Evolutionary conservation across 2,888 invertebrate genomes (phyloP).

Genomic region (Agriopis leucophaearia): DNA sequence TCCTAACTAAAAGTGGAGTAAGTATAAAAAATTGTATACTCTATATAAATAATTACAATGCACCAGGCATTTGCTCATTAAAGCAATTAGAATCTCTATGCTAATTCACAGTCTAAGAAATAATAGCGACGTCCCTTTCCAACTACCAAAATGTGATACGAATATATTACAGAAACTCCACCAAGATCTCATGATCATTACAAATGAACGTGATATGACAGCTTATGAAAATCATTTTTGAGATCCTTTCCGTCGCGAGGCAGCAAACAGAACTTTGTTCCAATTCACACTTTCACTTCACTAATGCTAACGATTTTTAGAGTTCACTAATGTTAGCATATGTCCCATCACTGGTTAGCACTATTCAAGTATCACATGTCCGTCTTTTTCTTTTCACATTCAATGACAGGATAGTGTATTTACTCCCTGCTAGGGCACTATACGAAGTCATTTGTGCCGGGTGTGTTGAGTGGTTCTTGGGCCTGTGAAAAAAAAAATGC

Average conservation of each 20-base stretch:
- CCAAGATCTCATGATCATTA: slow-evolving; percentile 56
- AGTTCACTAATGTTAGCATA: slow-evolving; percentile 72
- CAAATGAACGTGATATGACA: slow-evolving; percentile 47
- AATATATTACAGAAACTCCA: slow-evolving; percentile 62
- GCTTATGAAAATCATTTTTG: slow-evolving; percentile 61
- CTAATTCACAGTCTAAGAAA: slow-evolving; percentile 75
- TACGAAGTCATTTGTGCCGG: slow-evolving; percentile 93
- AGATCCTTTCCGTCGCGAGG: slow-evolving; percentile 72
- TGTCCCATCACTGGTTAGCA: slow-evolving; percentile 80
- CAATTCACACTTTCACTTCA: slow-evolving; percentile 70
- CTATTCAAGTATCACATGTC: slow-evolving; percentile 81
- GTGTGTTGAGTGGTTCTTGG: slow-evolving; percentile 93
- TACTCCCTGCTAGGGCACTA: slow-evolving; percentile 84
- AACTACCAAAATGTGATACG: slow-evolving; percentile 69
- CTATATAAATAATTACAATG: slow-evolving; percentile 74
- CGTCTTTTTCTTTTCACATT: slow-evolving; percentile 84
- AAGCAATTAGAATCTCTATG: slow-evolving; percentile 66
- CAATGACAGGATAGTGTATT: slow-evolving; percentile 81
- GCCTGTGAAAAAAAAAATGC: slow-evolving; percentile 86
- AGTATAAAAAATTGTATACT: slow-evolving; percentile 73
- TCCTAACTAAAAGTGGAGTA: slow-evolving; percentile 66
- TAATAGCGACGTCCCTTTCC: slow-evolving; percentile 66
- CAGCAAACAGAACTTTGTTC: slow-evolving; percentile 73
- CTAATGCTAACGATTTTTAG: slow-evolving; percentile 69
- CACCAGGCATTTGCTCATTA: slow-evolving; percentile 70